These are phyloP conservation scores for Thereva unica DNA, from an alignment of 2,888 invertebrate species.

Conservation along the genomic window DNA sequence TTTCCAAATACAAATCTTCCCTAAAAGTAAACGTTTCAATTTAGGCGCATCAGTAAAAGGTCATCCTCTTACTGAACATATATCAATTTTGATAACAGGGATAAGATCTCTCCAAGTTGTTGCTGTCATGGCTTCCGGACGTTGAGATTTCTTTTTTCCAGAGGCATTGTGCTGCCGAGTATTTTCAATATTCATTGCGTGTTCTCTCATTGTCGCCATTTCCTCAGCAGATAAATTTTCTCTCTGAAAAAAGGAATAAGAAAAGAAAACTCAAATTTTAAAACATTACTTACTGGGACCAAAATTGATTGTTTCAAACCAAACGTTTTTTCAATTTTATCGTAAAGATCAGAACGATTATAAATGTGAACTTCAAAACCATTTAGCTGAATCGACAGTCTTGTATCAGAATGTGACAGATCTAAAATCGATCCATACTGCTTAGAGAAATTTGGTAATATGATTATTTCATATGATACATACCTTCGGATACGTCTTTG, in stretches of 20 bases:
- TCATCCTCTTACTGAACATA: constrained; percentile 71
- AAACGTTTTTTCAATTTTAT: constrained; percentile 84
- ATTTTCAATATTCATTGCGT: constrained; percentile 67
- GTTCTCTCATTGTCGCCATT: constrained; percentile 61
- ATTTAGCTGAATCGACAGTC: constrained; percentile 87
- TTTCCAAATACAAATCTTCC: constrained; percentile 95
- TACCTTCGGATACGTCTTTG: constrained; percentile 93
- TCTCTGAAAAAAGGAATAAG: constrained; percentile 49
- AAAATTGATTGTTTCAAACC: constrained; percentile 80
- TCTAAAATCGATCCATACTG: constrained; percentile 63
- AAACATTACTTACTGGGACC: constrained; percentile 54
- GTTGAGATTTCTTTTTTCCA: constrained; percentile 57
- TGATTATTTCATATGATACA: constrained; percentile 38
- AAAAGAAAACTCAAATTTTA: constrained; percentile 1
- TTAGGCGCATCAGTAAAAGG: background rate
- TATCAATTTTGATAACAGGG: constrained; percentile 93
- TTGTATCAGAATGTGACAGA: constrained; percentile 92
- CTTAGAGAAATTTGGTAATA: background rate
- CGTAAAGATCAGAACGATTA: constrained; percentile 87
- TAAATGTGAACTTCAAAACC: constrained; percentile 95
- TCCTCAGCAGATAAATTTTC: constrained; percentile 63
- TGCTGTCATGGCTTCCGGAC: constrained; percentile 82
- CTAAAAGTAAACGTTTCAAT: constrained; percentile 53
- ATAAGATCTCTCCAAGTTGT: constrained; percentile 94
- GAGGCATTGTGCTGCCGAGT: constrained; percentile 61